A percentile compares a stretch with the other conserved stretches of the same genome.
These are phyloP conservation scores for Indri indri DNA, from an alignment of 2,113 vertebrate species.

Conservation along the genomic window DNA sequence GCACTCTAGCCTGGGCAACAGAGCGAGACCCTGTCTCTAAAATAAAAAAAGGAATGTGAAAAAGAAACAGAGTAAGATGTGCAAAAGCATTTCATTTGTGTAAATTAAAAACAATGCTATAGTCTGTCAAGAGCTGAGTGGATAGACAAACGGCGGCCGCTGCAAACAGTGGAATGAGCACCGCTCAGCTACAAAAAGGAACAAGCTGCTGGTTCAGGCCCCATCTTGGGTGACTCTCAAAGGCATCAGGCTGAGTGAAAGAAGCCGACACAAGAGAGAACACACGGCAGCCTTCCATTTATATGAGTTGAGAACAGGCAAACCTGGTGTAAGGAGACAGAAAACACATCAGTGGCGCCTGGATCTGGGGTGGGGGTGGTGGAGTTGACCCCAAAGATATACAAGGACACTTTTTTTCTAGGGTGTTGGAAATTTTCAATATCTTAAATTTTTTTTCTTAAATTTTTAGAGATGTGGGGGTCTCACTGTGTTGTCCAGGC, in stretches of 20 bases:
- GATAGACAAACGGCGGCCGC: accelerated
- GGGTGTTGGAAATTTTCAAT: neutral
- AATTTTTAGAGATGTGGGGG: too few relatives aligned
- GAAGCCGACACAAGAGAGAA: too few relatives aligned
- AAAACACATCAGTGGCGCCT: neutral
- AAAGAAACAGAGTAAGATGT: neutral
- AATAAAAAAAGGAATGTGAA: neutral
- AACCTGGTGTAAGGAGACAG: accelerated
- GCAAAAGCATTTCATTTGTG: accelerated
- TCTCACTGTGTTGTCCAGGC: too few relatives aligned
- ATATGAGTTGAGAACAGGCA: too few relatives aligned
- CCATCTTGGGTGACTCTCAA: too few relatives aligned
- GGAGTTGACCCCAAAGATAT: neutral
- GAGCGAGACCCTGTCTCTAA: too few relatives aligned
- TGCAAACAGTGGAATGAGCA: neutral
- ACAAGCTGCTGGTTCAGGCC: too few relatives aligned
- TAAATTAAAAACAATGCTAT: neutral
- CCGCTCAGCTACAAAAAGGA: neutral
- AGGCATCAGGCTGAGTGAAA: too few relatives aligned
- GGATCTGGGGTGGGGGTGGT: neutral
- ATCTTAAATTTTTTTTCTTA: neutral
- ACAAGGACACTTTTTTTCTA: neutral
- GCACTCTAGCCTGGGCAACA: too few relatives aligned
- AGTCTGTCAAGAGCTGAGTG: accelerated
- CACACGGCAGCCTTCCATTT: too few relatives aligned